Evolutionary conservation across 2,113 vertebrate species (phyloP).

Genomic region (Onychostoma macrolepis): DNA sequence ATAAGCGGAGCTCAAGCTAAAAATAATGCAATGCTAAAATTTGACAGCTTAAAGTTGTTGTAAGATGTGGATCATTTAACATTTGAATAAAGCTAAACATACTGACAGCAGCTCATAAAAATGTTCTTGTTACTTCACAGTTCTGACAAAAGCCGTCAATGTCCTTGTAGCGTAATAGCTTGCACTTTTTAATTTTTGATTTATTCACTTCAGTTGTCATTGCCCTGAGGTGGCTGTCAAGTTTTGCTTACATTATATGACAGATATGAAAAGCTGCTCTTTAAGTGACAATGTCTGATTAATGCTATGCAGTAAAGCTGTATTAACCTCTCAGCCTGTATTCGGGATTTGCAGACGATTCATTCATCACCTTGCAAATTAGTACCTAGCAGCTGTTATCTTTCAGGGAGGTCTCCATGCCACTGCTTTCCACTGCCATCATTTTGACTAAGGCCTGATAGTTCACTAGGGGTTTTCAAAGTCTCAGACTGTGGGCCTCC

Average conservation of each 20-base stretch:
- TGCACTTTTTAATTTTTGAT: slow-evolving; percentile 12
- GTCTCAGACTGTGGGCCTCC: neutral
- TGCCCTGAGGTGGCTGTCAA: slow-evolving; percentile 20
- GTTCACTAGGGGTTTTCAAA: neutral
- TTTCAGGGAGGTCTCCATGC: slow-evolving; percentile 27
- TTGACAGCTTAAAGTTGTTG: neutral
- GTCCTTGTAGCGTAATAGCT: neutral
- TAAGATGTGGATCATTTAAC: neutral
- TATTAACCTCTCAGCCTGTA: slow-evolving; percentile 38
- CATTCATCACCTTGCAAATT: slow-evolving; percentile 49
- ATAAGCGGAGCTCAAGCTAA: neutral
- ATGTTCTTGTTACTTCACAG: neutral
- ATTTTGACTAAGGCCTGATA: neutral
- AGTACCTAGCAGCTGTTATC: slow-evolving; percentile 46
- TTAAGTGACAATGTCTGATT: slow-evolving; percentile 29
- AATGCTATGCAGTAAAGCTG: slow-evolving; percentile 25
- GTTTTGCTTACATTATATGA: slow-evolving; percentile 34
- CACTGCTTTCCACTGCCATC: slow-evolving; percentile 45
- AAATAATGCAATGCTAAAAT: neutral
- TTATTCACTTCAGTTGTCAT: slow-evolving; percentile 2
- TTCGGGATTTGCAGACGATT: slow-evolving; percentile 24
- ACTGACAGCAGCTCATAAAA: neutral
- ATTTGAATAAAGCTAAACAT: neutral
- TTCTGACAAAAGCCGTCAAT: neutral
- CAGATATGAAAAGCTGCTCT: slow-evolving; percentile 13